Percentiles rank a stretch among this genome's conserved stretches.
Conservation (phyloP, 1,140 invertebrate genomes). For the Mizuhopecten yessoensis region DNA sequence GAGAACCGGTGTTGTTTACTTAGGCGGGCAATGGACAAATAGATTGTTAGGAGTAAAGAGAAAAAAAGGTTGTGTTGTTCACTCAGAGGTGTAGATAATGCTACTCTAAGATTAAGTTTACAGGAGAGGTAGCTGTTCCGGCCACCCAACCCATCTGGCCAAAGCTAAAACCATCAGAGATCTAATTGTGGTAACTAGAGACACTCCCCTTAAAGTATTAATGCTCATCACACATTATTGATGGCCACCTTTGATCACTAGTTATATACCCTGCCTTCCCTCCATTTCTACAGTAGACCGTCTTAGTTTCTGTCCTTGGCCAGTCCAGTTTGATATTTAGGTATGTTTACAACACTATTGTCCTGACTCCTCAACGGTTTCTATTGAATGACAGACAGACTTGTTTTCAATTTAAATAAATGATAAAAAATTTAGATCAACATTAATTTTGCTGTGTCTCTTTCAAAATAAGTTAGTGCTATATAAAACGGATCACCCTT, state of each 20-base stretch:
- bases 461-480: background rate
- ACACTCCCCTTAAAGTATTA: conserved; percentile 6
- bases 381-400: background rate
- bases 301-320: background rate
- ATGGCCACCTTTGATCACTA: conserved; percentile 23
- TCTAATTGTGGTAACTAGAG: conserved; percentile 34
- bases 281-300: background rate
- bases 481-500: background rate
- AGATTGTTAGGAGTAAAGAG: background rate
- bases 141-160: background rate
- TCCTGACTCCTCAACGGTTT: background rate
- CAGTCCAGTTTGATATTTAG: background rate
- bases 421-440: background rate
- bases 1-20: background rate
- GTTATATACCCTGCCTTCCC: background rate
- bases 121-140: background rate
- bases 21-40: background rate
- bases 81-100: background rate
- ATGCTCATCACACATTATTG: background rate
- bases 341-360: background rate
- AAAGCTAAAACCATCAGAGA: background rate
- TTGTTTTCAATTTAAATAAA: background rate
- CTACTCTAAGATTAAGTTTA: background rate
- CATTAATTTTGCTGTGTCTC: background rate
- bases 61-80: background rate